These are phyloP conservation scores for Schizotus pectinicornis DNA, from an alignment of 2,888 invertebrate species.

Conservation along the genomic window DNA sequence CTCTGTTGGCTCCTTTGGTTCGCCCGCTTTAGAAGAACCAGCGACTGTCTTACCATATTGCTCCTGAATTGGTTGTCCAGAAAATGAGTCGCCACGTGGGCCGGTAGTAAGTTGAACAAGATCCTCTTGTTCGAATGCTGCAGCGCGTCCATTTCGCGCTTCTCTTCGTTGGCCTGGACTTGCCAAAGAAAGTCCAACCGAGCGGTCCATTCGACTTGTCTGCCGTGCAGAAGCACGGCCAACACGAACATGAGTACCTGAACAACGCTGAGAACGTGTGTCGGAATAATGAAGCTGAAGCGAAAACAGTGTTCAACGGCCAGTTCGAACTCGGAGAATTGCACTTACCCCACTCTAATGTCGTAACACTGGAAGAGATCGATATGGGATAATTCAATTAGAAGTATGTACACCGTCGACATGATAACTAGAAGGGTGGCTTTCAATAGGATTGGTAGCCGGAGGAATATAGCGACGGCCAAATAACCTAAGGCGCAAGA, in stretches of 20 bases:
- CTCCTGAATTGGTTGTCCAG: slow-evolving; percentile 87
- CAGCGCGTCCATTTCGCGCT: slow-evolving; percentile 90
- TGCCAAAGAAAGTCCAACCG: slow-evolving; percentile 84
- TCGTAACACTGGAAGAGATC: slow-evolving; percentile 85
- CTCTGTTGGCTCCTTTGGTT: too few species aligned
- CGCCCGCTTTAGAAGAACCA: too few species aligned
- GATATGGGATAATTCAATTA: slow-evolving; percentile 82
- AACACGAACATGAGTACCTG: slow-evolving; percentile 83
- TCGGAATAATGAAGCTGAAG: slow-evolving; percentile 68
- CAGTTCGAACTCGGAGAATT: not conserved
- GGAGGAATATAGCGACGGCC: slow-evolving; percentile 83
- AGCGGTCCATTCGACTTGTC: slow-evolving; percentile 90
- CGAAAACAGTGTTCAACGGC: not conserved
- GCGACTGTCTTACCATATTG: slow-evolving; percentile 71
- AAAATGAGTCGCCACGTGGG: slow-evolving; percentile 92
- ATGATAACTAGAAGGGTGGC: slow-evolving; percentile 77
- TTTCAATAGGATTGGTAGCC: slow-evolving; percentile 83
- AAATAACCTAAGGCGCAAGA: slow-evolving; percentile 86
- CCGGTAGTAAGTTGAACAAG: slow-evolving; percentile 86
- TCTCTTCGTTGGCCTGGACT: slow-evolving; percentile 87
- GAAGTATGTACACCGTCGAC: slow-evolving; percentile 79
- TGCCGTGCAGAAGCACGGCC: slow-evolving; percentile 83
- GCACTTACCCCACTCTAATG: slow-evolving; percentile 72
- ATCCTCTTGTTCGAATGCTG: slow-evolving; percentile 89
- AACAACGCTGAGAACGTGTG: slow-evolving; percentile 77